These are phyloP conservation scores for Zoanthus sociatus DNA, from an alignment of 92 coral and sea anemone genomes.

Conservation along the genomic window DNA sequence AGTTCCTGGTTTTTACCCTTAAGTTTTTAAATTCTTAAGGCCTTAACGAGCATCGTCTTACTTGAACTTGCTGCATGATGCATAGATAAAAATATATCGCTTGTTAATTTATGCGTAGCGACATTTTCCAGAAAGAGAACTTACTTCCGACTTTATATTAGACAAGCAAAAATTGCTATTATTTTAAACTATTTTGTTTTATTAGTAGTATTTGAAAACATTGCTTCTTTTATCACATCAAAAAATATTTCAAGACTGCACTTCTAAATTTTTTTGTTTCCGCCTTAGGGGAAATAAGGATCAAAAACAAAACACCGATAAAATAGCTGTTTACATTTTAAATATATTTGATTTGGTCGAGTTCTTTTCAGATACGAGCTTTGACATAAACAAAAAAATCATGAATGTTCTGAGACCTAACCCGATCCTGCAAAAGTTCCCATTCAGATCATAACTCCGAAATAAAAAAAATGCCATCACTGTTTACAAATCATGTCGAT, in stretches of 20 bases:
- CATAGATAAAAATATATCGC: neutral
- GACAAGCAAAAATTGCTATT: neutral
- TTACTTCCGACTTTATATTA: neutral
- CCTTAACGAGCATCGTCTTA: too few species aligned
- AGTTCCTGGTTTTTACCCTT: too few species aligned
- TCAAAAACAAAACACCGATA: neutral
- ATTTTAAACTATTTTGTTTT: neutral
- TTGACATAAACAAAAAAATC: neutral
- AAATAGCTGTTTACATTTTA: conserved; percentile 13
- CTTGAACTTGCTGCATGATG: too few species aligned
- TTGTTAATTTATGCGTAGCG: neutral
- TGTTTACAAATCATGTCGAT: too few species aligned
- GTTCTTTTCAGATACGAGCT: neutral
- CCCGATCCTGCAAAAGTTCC: neutral
- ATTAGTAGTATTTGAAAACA: neutral
- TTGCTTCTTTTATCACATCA: neutral
- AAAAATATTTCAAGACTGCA: neutral
- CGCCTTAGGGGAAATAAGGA: conserved; percentile 10
- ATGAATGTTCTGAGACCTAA: conserved; percentile 9
- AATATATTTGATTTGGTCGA: conserved; percentile 13
- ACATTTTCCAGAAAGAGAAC: conserved; percentile 36
- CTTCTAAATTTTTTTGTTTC: neutral
- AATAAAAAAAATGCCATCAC: neutral
- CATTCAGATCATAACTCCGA: neutral
- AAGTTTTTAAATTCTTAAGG: too few species aligned